Evolutionary conservation across 2,113 vertebrate genomes (phyloP).

Genomic region (Macquaria ambigua): DNA sequence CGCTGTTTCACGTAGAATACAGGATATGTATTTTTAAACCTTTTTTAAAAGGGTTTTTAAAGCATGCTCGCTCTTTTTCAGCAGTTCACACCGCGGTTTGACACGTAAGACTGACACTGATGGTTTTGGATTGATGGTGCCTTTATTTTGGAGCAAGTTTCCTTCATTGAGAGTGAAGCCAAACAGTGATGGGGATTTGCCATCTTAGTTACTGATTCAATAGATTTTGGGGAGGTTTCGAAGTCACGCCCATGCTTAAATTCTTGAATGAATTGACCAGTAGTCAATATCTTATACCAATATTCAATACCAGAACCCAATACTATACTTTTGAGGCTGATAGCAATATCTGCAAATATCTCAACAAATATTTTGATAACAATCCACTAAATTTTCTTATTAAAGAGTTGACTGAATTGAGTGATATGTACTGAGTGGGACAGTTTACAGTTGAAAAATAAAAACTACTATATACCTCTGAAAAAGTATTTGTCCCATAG

Average conservation of each 20-base stretch:
- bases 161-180: background rate
- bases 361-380: background rate
- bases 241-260: background rate
- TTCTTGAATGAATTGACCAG: background rate
- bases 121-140: background rate
- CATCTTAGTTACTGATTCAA: background rate
- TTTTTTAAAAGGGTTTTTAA: background rate
- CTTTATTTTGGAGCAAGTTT: background rate
- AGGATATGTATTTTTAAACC: conserved; percentile 43
- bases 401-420: background rate
- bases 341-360: background rate
- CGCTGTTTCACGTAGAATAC: conserved; percentile 11
- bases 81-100: background rate
- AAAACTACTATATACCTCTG: background rate
- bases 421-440: background rate
- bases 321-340: too few relatives aligned
- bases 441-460: background rate
- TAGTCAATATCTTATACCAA: too few relatives aligned
- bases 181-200: background rate
- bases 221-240: background rate
- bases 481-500: background rate
- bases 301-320: too few relatives aligned
- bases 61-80: background rate
- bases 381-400: background rate
- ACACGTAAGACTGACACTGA: background rate